Conservation (phyloP, 2,888 invertebrate species). For the Alentia gelatinosa region DNA sequence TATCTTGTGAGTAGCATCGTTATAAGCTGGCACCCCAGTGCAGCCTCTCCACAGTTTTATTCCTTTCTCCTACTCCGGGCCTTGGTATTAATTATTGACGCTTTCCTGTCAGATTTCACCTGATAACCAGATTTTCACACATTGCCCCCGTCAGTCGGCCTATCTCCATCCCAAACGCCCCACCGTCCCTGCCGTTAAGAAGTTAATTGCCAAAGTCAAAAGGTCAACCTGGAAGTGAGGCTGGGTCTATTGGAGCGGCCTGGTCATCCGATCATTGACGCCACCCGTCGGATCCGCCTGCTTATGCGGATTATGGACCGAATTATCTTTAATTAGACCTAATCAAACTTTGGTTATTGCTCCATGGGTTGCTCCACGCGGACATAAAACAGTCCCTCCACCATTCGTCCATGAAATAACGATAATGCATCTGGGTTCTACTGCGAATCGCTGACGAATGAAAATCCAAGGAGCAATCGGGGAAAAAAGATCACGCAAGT, state of each 20-base stretch:
- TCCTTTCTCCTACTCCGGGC: background rate
- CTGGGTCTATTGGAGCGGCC: background rate
- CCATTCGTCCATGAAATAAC: background rate
- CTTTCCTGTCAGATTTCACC: background rate
- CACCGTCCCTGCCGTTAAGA: background rate
- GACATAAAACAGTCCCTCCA: background rate
- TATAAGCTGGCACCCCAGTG: too few relatives aligned
- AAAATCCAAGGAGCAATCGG: background rate
- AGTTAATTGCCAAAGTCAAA: background rate
- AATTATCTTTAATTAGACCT: conserved; percentile 1
- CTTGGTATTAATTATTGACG: background rate
- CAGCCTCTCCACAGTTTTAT: background rate
- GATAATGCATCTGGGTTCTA: background rate
- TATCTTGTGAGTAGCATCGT: too few relatives aligned
- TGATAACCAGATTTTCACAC: conserved; percentile 10
- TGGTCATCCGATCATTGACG: background rate
- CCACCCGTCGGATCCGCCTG: background rate
- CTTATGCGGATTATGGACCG: background rate
- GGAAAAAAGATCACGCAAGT: background rate
- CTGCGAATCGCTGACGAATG: background rate
- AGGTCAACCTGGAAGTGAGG: background rate
- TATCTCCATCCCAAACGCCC: background rate
- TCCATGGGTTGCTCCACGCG: background rate
- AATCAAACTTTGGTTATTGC: background rate
- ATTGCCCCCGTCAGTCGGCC: background rate